Base-by-base conservation (phyloP, 2,888 invertebrate species). In the Zygogramma bicolorata region DNA sequence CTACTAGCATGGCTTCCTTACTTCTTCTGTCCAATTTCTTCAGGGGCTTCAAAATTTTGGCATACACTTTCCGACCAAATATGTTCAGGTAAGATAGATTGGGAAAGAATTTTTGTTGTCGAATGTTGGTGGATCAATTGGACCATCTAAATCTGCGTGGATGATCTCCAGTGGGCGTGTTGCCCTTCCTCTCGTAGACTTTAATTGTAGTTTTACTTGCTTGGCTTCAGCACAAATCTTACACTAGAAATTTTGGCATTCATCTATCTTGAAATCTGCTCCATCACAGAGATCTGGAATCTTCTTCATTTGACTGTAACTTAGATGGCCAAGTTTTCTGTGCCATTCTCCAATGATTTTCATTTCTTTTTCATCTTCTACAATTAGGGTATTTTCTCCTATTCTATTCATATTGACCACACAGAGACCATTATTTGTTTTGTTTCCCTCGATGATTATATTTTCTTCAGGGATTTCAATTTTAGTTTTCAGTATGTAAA, bases 21-120 rank as follows among this genome's bases (percentile, higher is more conserved):
- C 57, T 57, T 57, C 57, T 57, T 57, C 10, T 18, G 15, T 57
- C 57, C 25, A 27, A 20, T 57, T 57, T 27, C 27, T 57, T 57
- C 22, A 57, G 57, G 22, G 3, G 22, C 22, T 20, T 20, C 15
- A 42, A 15, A 15, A 15, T 18, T 42, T 18, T 42, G 1, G 42
- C 42, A 42, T 42, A 42, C 7, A 20, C 57, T 20, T 20, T 57
- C 7, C 15, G 20, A 20, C n/a, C n/a, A 57, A 27, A 25, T 3
- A 57, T 57, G 22, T 27, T 57, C 20, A 25, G 57, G 8, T 20
- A 8, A 20, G 27, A 27, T 20, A 57, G 20, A 27, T 57, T 57
- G 15, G 57, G 57, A 15, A 49, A 49, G 10, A 20, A 49, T 49
- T 49, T 15, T 49, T 49, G 49, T 49, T 49, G 20, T 49, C 49